These are phyloP conservation scores for Butorides virescens DNA, from an alignment of 2,113 vertebrate species.

Conservation along the genomic window DNA sequence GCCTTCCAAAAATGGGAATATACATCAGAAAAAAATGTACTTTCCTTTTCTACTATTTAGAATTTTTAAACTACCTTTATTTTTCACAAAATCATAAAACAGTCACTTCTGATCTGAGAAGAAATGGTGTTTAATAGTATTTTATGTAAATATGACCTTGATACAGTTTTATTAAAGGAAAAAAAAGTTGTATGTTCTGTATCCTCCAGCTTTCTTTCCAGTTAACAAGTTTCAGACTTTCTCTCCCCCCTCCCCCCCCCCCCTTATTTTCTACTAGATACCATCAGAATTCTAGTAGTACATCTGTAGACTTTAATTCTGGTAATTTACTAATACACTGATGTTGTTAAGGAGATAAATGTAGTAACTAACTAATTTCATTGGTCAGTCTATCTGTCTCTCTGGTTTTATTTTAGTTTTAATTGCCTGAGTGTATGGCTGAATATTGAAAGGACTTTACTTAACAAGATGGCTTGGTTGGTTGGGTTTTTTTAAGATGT, in stretches of 20 bases:
- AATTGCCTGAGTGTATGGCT: not conserved
- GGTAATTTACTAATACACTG: not conserved
- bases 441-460: not conserved
- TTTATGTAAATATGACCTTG: not conserved
- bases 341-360: not conserved
- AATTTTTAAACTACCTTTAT: not conserved
- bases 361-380: not conserved
- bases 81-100: not conserved
- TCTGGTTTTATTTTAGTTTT: not conserved
- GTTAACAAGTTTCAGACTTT: not conserved
- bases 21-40: not conserved
- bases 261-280: not conserved
- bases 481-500: not conserved
- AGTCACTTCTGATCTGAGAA: not conserved
- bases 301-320: not conserved
- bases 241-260: too few relatives aligned
- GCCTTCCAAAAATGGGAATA: not conserved
- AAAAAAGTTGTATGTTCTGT: not conserved
- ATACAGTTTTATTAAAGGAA: not conserved
- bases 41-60: not conserved
- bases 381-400: not conserved
- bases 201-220: not conserved
- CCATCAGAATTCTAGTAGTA: not conserved
- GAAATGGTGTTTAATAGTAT: not conserved
- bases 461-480: not conserved